A percentile compares a stretch with the other conserved stretches of the same genome.
These are phyloP conservation scores for Cosmopolites sordidus DNA, from an alignment of 2,888 invertebrate genomes.

Conservation along the genomic window DNA sequence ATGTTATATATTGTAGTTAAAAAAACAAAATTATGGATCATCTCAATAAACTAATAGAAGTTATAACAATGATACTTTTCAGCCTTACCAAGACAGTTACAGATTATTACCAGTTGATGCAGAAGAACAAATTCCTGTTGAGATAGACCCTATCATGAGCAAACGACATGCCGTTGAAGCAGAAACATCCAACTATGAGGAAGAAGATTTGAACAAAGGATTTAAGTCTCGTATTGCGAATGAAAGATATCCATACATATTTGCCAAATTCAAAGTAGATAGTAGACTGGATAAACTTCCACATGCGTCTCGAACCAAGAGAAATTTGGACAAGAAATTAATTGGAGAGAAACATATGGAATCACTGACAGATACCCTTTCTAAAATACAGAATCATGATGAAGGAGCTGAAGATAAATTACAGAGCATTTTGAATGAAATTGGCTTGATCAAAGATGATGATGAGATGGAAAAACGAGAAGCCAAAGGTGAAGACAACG, in stretches of 20 bases:
- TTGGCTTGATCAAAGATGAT: slow-evolving; percentile 35
- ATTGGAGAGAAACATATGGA: slow-evolving; percentile 13
- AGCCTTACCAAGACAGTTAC: slow-evolving; percentile 36
- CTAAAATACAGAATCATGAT: slow-evolving; percentile 24
- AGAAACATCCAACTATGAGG: not conserved
- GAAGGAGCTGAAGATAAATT: slow-evolving; percentile 34
- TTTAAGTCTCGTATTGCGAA: not conserved
- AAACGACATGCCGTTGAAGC: not conserved
- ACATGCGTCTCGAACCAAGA: slow-evolving; percentile 21
- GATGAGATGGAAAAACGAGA: slow-evolving; percentile 26
- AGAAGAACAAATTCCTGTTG: slow-evolving; percentile 33
- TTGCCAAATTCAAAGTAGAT: slow-evolving; percentile 38
- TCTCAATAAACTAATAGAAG: too few species aligned
- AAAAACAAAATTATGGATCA: too few species aligned
- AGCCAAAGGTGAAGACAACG: slow-evolving; percentile 3
- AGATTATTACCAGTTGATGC: slow-evolving; percentile 32
- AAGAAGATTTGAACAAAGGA: not conserved
- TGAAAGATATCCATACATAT: slow-evolving; percentile 34
- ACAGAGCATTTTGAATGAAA: slow-evolving; percentile 34
- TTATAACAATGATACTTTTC: not conserved
- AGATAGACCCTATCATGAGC: slow-evolving; percentile 28
- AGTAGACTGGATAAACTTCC: slow-evolving; percentile 31
- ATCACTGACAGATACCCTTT: slow-evolving; percentile 14
- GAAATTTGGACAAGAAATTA: not conserved
- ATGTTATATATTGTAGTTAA: too few species aligned